Base-by-base conservation (phyloP, 2,888 invertebrate genomes). In the Tinea semifulvella region DNA sequence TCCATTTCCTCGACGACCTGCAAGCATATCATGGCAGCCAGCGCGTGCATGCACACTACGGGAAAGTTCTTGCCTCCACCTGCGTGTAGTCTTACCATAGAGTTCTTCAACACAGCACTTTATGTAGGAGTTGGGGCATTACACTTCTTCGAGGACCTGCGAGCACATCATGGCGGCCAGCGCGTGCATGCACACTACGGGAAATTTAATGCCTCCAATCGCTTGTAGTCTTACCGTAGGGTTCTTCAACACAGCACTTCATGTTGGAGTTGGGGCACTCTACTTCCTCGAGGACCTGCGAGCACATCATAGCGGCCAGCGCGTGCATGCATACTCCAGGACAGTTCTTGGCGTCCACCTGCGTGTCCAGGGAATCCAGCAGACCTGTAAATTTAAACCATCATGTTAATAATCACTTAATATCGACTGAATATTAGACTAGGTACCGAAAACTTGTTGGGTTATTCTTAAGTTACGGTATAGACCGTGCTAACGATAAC, bases 321-420 rank as follows among this genome's bases (percentile, higher is more conserved):
- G 92, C 87, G 61, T 94, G 93, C 49, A 94, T 91, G 68, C 95
- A 95, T 46, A 91, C 88, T 1, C 95, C 95, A 0, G 95, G 94
- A 61, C 95, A 95, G 65, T 92, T 89, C 71, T 91, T 91, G 47
- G 89, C 85, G 66, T 92, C 90, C 48, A 89, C 92, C 48, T 94
- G 93, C 51, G 89, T 91, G 48, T 94, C 92, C 61, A 94, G 86
- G 19, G 92, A 89, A 59, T 94, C 93, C 58, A 94, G 73, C 4
- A 94, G 83, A 56, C 93, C 94, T 94, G 79, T 2, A 31, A 31
- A 31, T 13, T 14, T 7, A 22, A 22, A 22, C 22, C n/a, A n/a
- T n/a, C n/a, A n/a, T n/a, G n/a, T n/a, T n/a, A n/a, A n/a, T n/a
- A n/a, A n/a, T n/a, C n/a, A n/a, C n/a, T n/a, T n/a, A n/a, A n/a